Evolutionary conservation across 1,140 invertebrate genomes (phyloP).

Genomic region (Hirudo medicinalis): DNA sequence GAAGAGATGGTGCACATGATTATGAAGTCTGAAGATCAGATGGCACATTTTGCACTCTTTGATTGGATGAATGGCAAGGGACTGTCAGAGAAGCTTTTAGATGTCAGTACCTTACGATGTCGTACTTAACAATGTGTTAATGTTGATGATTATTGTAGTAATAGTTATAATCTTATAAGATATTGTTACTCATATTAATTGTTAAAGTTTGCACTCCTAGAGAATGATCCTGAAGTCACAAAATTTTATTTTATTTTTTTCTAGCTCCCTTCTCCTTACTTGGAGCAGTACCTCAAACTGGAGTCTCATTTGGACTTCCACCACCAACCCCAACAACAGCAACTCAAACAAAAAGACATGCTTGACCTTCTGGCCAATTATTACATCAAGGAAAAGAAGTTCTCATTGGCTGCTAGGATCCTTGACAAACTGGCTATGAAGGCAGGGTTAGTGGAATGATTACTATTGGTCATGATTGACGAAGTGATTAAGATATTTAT

Average conservation of each 20-base stretch:
- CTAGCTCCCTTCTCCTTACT: conserved; percentile 51
- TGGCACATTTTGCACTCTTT: conserved; percentile 77
- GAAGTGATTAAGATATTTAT: too few relatives aligned
- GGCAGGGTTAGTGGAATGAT: conserved; percentile 51
- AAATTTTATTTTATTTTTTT: too few relatives aligned
- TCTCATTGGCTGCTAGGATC: conserved; percentile 79
- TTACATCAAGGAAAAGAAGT: conserved; percentile 81
- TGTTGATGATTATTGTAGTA: too few relatives aligned
- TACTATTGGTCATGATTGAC: background rate
- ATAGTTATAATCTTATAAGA: too few relatives aligned
- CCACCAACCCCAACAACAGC: background rate
- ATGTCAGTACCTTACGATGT: conserved; percentile 43
- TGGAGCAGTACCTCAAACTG: conserved; percentile 63
- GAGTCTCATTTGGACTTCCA: background rate
- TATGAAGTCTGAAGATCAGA: conserved; percentile 57
- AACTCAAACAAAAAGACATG: conserved; percentile 33
- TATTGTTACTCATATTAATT: too few relatives aligned
- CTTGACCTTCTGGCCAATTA: conserved; percentile 88
- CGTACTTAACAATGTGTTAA: too few relatives aligned
- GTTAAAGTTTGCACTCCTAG: too few relatives aligned
- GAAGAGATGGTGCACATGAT: conserved; percentile 43
- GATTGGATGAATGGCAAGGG: conserved; percentile 77
- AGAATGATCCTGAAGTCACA: too few relatives aligned
- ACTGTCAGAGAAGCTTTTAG: conserved; percentile 60
- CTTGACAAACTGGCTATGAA: conserved; percentile 71